Evolutionary conservation across 2,888 invertebrate genomes (phyloP).

Genomic region (Antitype chi): DNA sequence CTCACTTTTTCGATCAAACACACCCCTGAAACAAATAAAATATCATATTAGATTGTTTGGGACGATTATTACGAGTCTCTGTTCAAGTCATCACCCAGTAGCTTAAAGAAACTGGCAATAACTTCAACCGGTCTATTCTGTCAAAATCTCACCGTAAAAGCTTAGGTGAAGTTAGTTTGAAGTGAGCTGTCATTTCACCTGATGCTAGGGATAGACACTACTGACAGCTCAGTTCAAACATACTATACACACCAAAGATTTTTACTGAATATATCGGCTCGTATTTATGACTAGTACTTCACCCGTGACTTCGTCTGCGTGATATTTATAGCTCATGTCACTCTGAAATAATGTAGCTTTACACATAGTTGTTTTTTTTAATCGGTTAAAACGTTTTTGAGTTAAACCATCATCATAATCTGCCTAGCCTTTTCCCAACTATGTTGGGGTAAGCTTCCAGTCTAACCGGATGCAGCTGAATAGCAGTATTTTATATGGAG

Average conservation of each 20-base stretch:
- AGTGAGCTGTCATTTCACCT: background rate
- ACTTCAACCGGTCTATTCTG: background rate
- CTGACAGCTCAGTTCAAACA: background rate
- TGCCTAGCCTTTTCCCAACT: too few relatives aligned
- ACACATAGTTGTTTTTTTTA: too few relatives aligned
- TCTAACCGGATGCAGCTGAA: too few relatives aligned
- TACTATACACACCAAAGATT: background rate
- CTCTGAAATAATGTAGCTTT: too few relatives aligned
- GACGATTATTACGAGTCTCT: background rate
- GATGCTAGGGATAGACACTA: background rate
- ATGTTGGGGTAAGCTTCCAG: too few relatives aligned
- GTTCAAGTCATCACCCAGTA: background rate
- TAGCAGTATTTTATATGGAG: too few relatives aligned
- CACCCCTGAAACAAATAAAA: constrained; percentile 80
- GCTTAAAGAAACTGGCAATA: background rate
- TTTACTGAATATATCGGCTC: background rate
- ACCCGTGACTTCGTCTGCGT: too few relatives aligned
- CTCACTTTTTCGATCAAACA: constrained; percentile 87
- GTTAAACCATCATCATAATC: too few relatives aligned
- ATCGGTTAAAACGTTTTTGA: too few relatives aligned
- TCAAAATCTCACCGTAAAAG: background rate
- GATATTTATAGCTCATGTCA: too few relatives aligned
- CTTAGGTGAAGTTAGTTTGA: background rate
- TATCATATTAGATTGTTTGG: background rate
- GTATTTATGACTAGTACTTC: background rate